Base-by-base conservation (phyloP, 2,888 invertebrate genomes). In the Rhamnusium bicolor region DNA sequence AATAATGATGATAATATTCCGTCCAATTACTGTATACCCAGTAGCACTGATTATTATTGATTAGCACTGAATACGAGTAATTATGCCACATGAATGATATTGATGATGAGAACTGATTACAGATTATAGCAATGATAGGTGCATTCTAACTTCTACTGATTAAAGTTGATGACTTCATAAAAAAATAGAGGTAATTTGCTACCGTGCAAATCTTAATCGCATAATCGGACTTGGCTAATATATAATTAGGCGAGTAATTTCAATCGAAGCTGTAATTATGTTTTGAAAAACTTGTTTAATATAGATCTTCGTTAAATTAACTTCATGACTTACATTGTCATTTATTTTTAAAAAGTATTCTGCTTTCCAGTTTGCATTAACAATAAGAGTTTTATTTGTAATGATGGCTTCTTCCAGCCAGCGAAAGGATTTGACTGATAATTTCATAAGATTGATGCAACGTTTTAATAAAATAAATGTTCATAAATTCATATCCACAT, bases 61-160 rank as follows among this genome's bases (percentile, higher is more conserved):
- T 81, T 76, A 73, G 73, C 61, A 75, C 76, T 78, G 79, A 80
- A 80, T 79, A 75, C 66, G 72, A 78, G 77, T 80, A 80, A 80
- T 81, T 79, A 81, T 78, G 73, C 69, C 71, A 68, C 69, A 24
- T 78, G 78, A 79, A 76, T 79, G 76, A 78, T 79, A 80, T 75
- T 80, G 77, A 79, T 81, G 78, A 80, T 76, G 79, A 75, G 54
- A 14, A 77, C 79, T 81, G 78, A 78, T 75, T 75, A 72, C 68
- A 79, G 71, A 73, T 75, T 70, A 21, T 53, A 51, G 53, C 32
- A 6, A 32, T 49, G 40, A 14, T 46, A 54, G 69, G 51, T 56
- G 61, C 65, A 51, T 67, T 47, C 49, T 27, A 16, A 60, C 29
- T 29, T 46, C 14, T 56, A 67, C 69, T 75, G 75, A 75, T 75